Evolutionary conservation across 2,113 vertebrate species (phyloP), one percentile per base, ranked within the genome.

Genomic region (Zeus faber): DNA sequence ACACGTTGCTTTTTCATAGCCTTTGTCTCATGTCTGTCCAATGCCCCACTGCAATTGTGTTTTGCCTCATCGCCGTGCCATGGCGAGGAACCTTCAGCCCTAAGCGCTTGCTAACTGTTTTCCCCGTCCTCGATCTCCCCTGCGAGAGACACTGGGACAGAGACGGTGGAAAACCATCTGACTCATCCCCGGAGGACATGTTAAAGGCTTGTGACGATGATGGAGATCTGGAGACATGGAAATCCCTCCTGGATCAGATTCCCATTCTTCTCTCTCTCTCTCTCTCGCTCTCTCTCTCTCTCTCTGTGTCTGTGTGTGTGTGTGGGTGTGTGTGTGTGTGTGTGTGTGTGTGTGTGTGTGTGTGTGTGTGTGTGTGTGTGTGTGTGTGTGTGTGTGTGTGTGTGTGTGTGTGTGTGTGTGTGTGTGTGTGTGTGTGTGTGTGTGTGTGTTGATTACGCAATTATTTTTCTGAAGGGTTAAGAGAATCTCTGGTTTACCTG

Each of bases 211-310:
- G 5, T 56, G 52, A 60, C 22, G 22, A 47, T 41, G 17, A 62
- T 40, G 56, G 63, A 58, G 54, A 53, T 65, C 57, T 67, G 62
- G 64, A 77, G 70, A 77, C 60, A 43, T 26, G 50, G 17, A 70
- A 69, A 75, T 62, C 59, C 54, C 31, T 57, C 20, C 48, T 40
- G 66, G 54, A 62, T 70, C 72, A 50, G 49, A 2, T 70, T 61
- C 41, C 61, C 10, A 11, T 6, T 29, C 31, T n/a, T 14, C n/a
- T n/a, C n/a, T n/a, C n/a, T n/a, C n/a, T n/a, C n/a, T n/a, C n/a
- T n/a, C n/a, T n/a, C n/a, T n/a, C n/a, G n/a, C n/a, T n/a, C n/a
- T 4, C 23, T 46, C 2, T 54, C 9, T 41, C 1, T 41, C n/a
- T 25, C n/a, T 25, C 33, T 54, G 17, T 55, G 20, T 13, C 9